Conservation (phyloP, 2,888 invertebrate species). For the Lasioglossum vierecki region DNA sequence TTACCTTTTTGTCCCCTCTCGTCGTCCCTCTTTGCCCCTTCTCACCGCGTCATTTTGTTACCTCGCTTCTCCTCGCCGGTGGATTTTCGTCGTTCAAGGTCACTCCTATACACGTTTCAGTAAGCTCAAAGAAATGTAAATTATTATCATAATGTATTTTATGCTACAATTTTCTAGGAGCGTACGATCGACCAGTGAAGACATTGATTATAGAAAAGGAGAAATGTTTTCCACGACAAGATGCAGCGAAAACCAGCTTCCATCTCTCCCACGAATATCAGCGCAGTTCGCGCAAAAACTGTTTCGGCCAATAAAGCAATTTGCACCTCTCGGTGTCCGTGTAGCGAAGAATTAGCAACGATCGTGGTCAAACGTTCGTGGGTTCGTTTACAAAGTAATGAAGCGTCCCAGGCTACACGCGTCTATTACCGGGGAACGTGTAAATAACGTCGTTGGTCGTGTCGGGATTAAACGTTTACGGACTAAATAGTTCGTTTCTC, state of each 20-base stretch:
- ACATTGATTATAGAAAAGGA: background rate
- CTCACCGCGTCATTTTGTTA: conserved; percentile 66
- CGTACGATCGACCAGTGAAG: background rate
- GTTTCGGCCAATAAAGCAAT: background rate
- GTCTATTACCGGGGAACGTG: background rate
- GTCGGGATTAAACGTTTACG: conserved; percentile 4
- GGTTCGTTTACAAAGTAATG: conserved; percentile 8
- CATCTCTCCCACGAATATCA: background rate
- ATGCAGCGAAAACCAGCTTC: background rate
- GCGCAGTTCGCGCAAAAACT: background rate
- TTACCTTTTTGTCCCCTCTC: conserved; percentile 55
- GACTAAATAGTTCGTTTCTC: conserved; percentile 11
- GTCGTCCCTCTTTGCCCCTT: conserved; percentile 50
- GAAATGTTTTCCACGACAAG: background rate
- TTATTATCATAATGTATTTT: background rate
- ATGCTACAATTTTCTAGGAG: background rate
- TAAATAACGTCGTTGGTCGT: background rate
- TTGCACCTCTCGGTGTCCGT: background rate
- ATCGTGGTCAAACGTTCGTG: background rate
- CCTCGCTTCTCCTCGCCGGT: conserved; percentile 31
- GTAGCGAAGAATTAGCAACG: background rate
- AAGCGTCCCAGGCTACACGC: background rate
- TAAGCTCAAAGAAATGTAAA: background rate
- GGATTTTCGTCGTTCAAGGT: conserved; percentile 18
- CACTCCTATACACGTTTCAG: background rate